These are phyloP conservation scores for Antheraea mylitta DNA, from an alignment of 1,140 invertebrate genomes.

Conservation along the genomic window DNA sequence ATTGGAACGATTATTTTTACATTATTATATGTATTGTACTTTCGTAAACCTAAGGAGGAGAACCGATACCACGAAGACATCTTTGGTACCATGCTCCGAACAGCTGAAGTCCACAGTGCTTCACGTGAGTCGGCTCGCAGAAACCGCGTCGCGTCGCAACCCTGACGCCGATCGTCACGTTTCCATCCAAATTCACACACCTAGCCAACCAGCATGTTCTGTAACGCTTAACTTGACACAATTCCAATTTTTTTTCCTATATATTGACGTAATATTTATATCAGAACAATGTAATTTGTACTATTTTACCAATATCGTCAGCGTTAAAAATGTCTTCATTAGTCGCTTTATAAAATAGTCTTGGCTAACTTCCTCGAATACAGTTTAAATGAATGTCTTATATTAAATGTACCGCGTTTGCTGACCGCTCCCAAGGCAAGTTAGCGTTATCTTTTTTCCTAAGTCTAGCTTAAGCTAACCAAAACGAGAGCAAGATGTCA, in stretches of 20 bases:
- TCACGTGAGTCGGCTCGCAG: conserved; percentile 88
- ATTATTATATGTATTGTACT: not conserved
- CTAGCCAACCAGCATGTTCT: conserved; percentile 19
- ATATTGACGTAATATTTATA: conserved; percentile 2
- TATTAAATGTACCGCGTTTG: no score
- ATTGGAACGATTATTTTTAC: not conserved
- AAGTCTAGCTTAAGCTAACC: no score
- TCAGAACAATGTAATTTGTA: not conserved
- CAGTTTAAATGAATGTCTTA: no score
- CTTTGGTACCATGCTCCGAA: conserved; percentile 95
- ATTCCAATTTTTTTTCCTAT: not conserved
- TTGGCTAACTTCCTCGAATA: not conserved
- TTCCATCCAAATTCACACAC: conserved; percentile 34
- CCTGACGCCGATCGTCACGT: conserved; percentile 74
- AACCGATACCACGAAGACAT: conserved; percentile 98
- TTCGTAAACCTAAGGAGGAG: conserved; percentile 84
- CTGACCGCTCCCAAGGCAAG: no score
- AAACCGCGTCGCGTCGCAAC: conserved; percentile 85
- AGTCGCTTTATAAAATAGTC: not conserved
- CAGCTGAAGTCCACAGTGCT: conserved; percentile 92
- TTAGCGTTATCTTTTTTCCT: no score
- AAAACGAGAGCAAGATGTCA: no score
- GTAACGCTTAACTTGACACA: conserved; percentile 7
- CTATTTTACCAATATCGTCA: not conserved
- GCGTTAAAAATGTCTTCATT: not conserved